These are phyloP conservation scores for Notarius lentiginosus DNA, from an alignment of 2,113 vertebrate genomes.

Conservation along the genomic window DNA sequence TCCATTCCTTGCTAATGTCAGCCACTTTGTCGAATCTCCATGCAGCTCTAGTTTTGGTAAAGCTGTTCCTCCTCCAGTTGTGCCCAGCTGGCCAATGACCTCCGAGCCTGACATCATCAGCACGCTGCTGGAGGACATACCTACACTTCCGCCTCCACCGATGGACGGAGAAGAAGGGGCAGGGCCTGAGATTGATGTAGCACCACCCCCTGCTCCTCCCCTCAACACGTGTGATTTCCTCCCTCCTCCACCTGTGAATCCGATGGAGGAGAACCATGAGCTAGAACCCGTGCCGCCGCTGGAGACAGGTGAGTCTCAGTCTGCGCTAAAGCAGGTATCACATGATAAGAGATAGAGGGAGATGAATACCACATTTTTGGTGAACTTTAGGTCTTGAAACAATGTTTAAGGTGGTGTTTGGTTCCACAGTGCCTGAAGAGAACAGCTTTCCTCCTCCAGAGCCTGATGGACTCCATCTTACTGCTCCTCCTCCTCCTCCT, in stretches of 20 bases:
- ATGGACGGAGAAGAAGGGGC: slow-evolving; percentile 6
- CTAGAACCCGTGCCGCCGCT: slow-evolving; percentile 46
- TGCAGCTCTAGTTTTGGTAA: slow-evolving; percentile 71
- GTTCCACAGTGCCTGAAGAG: slow-evolving; percentile 67
- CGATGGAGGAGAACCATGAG: slow-evolving; percentile 11
- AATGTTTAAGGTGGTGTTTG: slow-evolving; percentile 8
- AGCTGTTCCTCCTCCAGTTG: slow-evolving; percentile 64
- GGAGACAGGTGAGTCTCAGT: slow-evolving; percentile 65
- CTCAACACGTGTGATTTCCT: slow-evolving; percentile 36
- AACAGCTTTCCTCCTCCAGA: slow-evolving; percentile 50
- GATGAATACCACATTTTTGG: neutral
- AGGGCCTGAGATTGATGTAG: neutral
- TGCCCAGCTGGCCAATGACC: slow-evolving; percentile 53
- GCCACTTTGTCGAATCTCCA: neutral
- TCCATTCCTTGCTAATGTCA: neutral
- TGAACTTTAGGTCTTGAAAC: neutral
- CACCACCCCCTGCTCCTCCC: slow-evolving; percentile 45
- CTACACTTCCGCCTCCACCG: slow-evolving; percentile 47
- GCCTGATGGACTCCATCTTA: slow-evolving; percentile 53
- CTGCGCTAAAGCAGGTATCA: neutral
- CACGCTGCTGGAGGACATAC: slow-evolving; percentile 46
- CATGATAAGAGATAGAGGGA: neutral
- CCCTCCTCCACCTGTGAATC: slow-evolving; percentile 36
- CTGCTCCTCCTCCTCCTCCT: slow-evolving; percentile 59
- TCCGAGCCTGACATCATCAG: slow-evolving; percentile 62